Conservation (phyloP, 2,888 invertebrate species). For the Sthenelais limicola region DNA sequence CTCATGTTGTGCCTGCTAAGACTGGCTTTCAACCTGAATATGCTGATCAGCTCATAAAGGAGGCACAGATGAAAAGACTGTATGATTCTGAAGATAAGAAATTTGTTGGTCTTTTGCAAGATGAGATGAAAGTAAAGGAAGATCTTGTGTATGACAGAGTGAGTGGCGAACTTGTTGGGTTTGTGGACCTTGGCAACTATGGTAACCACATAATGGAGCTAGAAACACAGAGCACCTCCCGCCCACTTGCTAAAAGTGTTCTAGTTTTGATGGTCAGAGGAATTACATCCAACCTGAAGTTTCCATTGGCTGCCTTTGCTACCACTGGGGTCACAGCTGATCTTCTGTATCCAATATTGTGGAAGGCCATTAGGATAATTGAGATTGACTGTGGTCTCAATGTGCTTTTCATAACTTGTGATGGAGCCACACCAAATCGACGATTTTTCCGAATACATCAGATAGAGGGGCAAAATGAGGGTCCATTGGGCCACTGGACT, state of each 20-base stretch:
- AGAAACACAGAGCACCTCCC: conserved; percentile 19
- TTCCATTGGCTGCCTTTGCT: conserved; percentile 19
- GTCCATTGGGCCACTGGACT: background rate
- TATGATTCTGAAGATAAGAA: background rate
- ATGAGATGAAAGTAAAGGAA: conserved; percentile 50
- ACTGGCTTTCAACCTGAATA: background rate
- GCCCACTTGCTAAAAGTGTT: conserved; percentile 46
- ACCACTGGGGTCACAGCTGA: conserved; percentile 9
- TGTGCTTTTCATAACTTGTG: conserved; percentile 33
- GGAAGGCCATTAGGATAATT: background rate
- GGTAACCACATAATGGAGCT: conserved; percentile 50
- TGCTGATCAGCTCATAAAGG: conserved; percentile 3
- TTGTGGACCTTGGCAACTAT: conserved; percentile 45
- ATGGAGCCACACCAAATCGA: conserved; percentile 33
- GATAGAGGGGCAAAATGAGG: background rate
- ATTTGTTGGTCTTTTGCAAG: conserved; percentile 50
- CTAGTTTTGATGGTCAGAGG: conserved; percentile 50
- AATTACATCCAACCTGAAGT: conserved; percentile 7
- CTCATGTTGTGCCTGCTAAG: background rate
- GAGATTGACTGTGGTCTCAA: conserved; percentile 5
- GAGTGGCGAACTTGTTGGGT: conserved; percentile 51
- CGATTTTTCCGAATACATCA: conserved; percentile 5
- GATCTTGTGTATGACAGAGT: conserved; percentile 53
- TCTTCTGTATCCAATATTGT: conserved; percentile 5
- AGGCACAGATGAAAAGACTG: background rate